These are phyloP conservation scores for Podarcis cretensis DNA, from an alignment of 2,113 vertebrate species.

Conservation along the genomic window DNA sequence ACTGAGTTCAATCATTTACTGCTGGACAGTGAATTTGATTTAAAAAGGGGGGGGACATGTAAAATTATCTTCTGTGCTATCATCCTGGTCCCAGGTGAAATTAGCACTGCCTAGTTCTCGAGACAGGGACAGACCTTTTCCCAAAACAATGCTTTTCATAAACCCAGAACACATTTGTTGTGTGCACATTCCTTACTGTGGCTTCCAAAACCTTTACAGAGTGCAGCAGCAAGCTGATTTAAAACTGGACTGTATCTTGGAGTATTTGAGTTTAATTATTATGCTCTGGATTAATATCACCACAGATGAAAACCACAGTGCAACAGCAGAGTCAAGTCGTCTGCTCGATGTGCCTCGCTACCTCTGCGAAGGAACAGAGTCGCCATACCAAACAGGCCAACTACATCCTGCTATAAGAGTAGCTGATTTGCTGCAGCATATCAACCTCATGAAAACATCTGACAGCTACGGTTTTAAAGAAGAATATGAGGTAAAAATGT, in stretches of 20 bases:
- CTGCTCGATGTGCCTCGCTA: conserved; percentile 96
- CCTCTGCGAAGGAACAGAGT: conserved; percentile 95
- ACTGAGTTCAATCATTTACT: not conserved
- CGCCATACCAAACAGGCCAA: conserved; percentile 97
- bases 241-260: not conserved
- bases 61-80: too few species aligned
- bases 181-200: not conserved
- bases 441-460: conserved; percentile 99
- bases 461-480: conserved; percentile 99
- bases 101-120: not conserved
- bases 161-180: not conserved
- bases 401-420: conserved; percentile 97
- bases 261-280: conserved; percentile 7
- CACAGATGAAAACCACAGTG: conserved; percentile 92
- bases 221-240: not conserved
- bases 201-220: not conserved
- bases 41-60: too few species aligned
- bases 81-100: too few species aligned
- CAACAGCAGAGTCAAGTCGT: conserved; percentile 90
- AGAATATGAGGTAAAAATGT: conserved; percentile 92
- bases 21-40: not conserved
- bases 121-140: too few species aligned
- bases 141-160: too few species aligned
- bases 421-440: conserved; percentile 96
- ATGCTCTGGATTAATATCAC: conserved; percentile 55